Base-by-base conservation (phyloP, 2,113 vertebrate species). In the Sula dactylatra region DNA sequence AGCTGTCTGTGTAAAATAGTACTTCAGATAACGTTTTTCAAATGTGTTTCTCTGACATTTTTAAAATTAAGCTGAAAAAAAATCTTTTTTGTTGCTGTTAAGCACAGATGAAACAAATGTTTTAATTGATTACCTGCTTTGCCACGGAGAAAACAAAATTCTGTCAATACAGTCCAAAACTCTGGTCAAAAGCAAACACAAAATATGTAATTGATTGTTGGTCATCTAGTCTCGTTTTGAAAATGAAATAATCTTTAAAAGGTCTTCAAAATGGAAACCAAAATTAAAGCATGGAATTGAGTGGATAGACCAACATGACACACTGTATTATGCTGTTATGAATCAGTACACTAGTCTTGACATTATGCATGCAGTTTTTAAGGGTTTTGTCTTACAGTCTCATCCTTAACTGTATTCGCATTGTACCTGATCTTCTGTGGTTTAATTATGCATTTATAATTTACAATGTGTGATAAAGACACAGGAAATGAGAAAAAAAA, bases 91-190 rank as follows among this genome's bases (percentile, higher is more conserved):
- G 31, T 59, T 94, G 32, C 62, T 93, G 47, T 90, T 95, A 82
- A 92, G 56, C 40, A 88, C 42, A 92, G 40, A 82, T 55, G 20
- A 94, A 97, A 95, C 50, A 91, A 94, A 73, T 82, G 11, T 25
- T 94, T 91, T 91, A 97, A 96, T 72, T 88, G 45, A 91, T 96
- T 88, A 74, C 62, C 25, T 91, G 8, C 38, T 89, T 70, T 91
- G 52, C n/a, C 58, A 78, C 49, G 58, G 36, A 82, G n/a, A 87
- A 73, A 80, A 61, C 32, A 89, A 88, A 93, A 83, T 34, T 67
- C n/a, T 56, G 6, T 65, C 49, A 56, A 24, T 40, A 44, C 74
- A 95, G 13, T 88, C 34, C 29, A 70, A 77, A 97, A 65, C 21
- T 32, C 36, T 90, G 18, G 18, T 92, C 71, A 95, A 89, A 97